Evolutionary conservation across 2,888 invertebrate species (phyloP).

Genomic region (Cheilosia soror): DNA sequence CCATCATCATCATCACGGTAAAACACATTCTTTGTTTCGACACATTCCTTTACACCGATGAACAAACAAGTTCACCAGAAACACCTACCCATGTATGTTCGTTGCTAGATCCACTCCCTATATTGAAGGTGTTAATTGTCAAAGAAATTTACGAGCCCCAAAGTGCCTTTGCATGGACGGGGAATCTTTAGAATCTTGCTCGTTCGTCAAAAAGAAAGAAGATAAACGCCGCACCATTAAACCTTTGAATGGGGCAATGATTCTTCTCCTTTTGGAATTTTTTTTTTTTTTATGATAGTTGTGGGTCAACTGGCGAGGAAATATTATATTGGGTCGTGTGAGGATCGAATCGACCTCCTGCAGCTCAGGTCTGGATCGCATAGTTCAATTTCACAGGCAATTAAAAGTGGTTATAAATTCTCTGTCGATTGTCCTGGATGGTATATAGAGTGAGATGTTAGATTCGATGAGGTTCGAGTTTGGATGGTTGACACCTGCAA

Average conservation of each 20-base stretch:
- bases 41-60: conserved; percentile 44
- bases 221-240: conserved; percentile 72
- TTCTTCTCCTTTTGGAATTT: conserved; percentile 31
- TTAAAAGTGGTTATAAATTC: conserved; percentile 67
- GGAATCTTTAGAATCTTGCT: conserved; percentile 45
- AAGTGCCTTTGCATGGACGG: conserved; percentile 28
- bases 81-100: not conserved
- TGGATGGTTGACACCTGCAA: conserved; percentile 54
- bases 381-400: conserved; percentile 70
- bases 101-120: conserved; percentile 20
- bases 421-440: conserved; percentile 5
- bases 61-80: conserved; percentile 59
- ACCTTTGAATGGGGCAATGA: conserved; percentile 69
- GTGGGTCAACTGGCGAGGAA: conserved; percentile 34
- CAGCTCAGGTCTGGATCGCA: conserved; percentile 48
- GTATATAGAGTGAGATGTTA: conserved; percentile 19
- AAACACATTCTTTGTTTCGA: conserved; percentile 53
- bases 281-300: conserved; percentile 58
- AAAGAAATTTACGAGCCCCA: conserved; percentile 66
- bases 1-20: not conserved
- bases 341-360: conserved; percentile 52
- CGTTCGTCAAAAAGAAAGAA: conserved; percentile 42
- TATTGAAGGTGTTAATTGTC: conserved; percentile 69
- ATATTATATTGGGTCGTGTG: not conserved
- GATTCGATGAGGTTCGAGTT: not conserved